Percentiles rank a stretch among this genome's conserved stretches.
phyloP scores from a whole-genome alignment of 2,888 invertebrate species.

The Caradrina kadenii region DNA sequence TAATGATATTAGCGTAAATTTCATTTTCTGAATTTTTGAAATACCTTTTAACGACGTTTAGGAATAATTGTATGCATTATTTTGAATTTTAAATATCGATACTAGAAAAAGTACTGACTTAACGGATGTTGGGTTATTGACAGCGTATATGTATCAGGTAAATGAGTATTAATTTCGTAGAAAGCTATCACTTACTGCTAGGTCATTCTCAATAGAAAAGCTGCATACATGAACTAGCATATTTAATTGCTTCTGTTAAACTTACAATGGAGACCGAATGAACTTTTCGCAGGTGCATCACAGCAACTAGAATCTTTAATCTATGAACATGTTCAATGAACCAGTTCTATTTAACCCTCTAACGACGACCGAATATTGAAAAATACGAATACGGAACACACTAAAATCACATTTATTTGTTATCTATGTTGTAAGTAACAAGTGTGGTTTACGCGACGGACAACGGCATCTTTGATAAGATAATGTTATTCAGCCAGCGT shows the following conservation, averaged over 20 bases:
- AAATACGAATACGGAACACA: too few species aligned
- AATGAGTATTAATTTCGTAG: background rate
- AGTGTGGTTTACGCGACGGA: slow-evolving; percentile 7
- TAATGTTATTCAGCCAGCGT: slow-evolving; percentile 27
- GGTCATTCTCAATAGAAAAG: background rate
- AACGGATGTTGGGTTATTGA: background rate
- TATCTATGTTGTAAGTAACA: slow-evolving; percentile 5
- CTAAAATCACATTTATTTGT: slow-evolving; percentile 20
- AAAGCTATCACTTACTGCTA: background rate
- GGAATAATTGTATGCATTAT: background rate
- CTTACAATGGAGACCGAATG: background rate
- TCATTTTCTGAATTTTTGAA: background rate
- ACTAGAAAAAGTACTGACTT: background rate
- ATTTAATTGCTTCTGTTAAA: background rate
- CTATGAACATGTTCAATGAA: too few species aligned
- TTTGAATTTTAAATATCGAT: background rate
- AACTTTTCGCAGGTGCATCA: background rate
- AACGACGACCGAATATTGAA: too few species aligned
- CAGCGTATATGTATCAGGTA: background rate
- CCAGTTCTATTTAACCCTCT: too few species aligned
- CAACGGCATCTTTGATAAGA: slow-evolving; percentile 30
- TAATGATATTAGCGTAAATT: slow-evolving; percentile 19
- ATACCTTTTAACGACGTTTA: background rate
- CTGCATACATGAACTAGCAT: background rate
- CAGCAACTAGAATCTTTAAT: slow-evolving; percentile 1